A percentile compares a stretch with the other conserved stretches of the same genome.
Evolutionary conservation across 2,888 invertebrate genomes (phyloP).

Genomic region (Napeogenes sylphis): DNA sequence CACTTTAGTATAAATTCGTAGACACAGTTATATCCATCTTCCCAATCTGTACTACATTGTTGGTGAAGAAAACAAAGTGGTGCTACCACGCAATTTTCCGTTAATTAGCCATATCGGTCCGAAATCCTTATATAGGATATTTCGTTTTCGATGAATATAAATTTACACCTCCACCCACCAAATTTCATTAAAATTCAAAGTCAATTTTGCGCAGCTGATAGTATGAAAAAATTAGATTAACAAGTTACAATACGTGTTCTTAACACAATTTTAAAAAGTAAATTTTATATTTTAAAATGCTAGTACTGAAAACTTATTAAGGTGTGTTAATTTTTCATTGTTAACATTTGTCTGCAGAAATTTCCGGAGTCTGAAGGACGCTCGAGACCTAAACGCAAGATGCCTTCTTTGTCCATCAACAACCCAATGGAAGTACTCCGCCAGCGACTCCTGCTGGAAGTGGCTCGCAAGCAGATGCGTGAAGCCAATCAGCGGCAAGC

Average conservation of each 20-base stretch:
- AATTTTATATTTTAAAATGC: too few species aligned
- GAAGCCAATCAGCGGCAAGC: slow-evolving; percentile 84
- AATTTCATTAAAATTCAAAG: too few species aligned
- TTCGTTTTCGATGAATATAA: not conserved
- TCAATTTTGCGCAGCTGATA: too few species aligned
- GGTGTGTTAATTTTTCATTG: too few species aligned
- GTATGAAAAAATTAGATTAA: too few species aligned
- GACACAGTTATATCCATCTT: too few species aligned
- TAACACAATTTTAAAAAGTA: too few species aligned
- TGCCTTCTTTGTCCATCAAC: slow-evolving; percentile 88
- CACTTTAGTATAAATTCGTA: too few species aligned
- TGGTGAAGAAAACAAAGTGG: slow-evolving; percentile 7
- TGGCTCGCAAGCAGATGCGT: slow-evolving; percentile 88
- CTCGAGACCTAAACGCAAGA: slow-evolving; percentile 77
- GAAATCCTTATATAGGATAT: slow-evolving; percentile 25
- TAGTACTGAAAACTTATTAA: too few species aligned
- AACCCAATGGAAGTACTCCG: slow-evolving; percentile 92
- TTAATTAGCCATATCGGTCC: slow-evolving; percentile 61
- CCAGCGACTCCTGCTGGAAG: slow-evolving; percentile 87
- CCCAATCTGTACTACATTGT: too few species aligned
- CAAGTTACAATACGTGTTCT: too few species aligned
- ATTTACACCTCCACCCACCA: not conserved
- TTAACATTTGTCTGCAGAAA: slow-evolving; percentile 41
- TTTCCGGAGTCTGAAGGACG: slow-evolving; percentile 53
- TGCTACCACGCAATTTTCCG: slow-evolving; percentile 29